Base-by-base conservation (phyloP, 2,888 invertebrate genomes). In the Hyles lineata region DNA sequence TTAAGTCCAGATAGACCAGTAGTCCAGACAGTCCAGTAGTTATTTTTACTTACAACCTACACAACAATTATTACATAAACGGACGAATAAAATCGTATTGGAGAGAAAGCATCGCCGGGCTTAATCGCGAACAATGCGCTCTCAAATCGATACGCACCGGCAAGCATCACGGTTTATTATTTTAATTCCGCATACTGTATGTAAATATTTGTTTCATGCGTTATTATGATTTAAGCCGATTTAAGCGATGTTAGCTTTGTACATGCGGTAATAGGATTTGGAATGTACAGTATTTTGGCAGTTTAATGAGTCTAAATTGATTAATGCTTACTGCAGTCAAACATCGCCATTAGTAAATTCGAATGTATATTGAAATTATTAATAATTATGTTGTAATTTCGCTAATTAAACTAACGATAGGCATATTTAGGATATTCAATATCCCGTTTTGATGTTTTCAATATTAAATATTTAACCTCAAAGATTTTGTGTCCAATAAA, bases 151-250 rank as follows among this genome's bases (percentile, higher is more conserved):
- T 60, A 60, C 60, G 23, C 25, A 25, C 25, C 9, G 17, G 25
- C 60, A 17, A 17, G 6, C 25, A 25, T 25, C 21, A 60, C 17
- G 60, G 15, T 60, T 60, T 60, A 60, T 60, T 60, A 60, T 60
- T 60, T 60, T 60, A 60, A 60, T 25, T 55, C 55, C 25, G 25
- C 4, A 60, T 23, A 9, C 25, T 25, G 17, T 2, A 25, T 60
- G 60, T 60, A 60, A 60, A 60, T 60, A 60, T 25, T 25, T 60
- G 60, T 60, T 60, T 29, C 25, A 60, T 60, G 23, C 17, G 60
- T 60, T 60, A 60, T 60, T 60, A 60, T 60, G 60, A 60, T 60
- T 60, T 60, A 60, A 60, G 23, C 60, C 25, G 60, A 60, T 60
- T 60, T 60, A 23, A 60, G 60, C 25, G 23, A 23, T 60, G 60